A percentile compares a stretch with the other conserved stretches of the same genome.
Conservation (phyloP, 2,797 vertebrate genomes). For the Argentina silus region DNA sequence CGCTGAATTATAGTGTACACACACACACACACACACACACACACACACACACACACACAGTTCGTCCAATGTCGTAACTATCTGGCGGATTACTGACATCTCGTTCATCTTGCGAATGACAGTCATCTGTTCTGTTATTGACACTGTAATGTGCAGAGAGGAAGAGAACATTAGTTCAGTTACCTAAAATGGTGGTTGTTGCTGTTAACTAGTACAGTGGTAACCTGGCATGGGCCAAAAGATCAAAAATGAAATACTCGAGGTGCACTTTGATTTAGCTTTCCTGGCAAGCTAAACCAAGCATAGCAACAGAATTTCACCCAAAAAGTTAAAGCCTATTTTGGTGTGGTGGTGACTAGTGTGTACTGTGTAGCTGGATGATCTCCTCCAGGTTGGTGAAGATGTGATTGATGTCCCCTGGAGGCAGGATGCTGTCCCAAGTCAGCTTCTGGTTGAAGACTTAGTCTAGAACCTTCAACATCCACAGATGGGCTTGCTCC, state of each 20-base stretch:
- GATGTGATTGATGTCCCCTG: slow-evolving; percentile 87
- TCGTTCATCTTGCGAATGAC: slow-evolving; percentile 89
- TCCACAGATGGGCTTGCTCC: slow-evolving; percentile 90
- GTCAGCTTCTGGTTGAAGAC: slow-evolving; percentile 91
- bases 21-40: no score
- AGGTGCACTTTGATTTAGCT: not conserved
- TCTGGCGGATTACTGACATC: slow-evolving; percentile 89
- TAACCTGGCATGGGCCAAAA: no score
- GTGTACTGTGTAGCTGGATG: slow-evolving; percentile 89
- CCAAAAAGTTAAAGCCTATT: not conserved
- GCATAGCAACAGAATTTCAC: not conserved
- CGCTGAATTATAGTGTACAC: slow-evolving; percentile 86
- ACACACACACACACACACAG: no score
- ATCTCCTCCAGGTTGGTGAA: slow-evolving; percentile 96
- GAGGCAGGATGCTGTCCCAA: slow-evolving; percentile 84
- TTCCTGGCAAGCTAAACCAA: no score
- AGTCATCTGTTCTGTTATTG: slow-evolving; percentile 90
- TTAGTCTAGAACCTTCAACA: slow-evolving; percentile 88
- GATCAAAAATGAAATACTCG: no score
- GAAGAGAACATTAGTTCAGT: not conserved
- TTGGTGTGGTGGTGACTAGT: not conserved
- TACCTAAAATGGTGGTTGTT: not conserved
- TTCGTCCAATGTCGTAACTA: slow-evolving; percentile 64
- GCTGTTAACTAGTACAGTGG: no score
- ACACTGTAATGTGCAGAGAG: slow-evolving; percentile 71